A percentile compares a stretch with the other conserved stretches of the same genome.
Evolutionary conservation across 1,140 invertebrate species (phyloP).

Genomic region (Forficula auricularia): DNA sequence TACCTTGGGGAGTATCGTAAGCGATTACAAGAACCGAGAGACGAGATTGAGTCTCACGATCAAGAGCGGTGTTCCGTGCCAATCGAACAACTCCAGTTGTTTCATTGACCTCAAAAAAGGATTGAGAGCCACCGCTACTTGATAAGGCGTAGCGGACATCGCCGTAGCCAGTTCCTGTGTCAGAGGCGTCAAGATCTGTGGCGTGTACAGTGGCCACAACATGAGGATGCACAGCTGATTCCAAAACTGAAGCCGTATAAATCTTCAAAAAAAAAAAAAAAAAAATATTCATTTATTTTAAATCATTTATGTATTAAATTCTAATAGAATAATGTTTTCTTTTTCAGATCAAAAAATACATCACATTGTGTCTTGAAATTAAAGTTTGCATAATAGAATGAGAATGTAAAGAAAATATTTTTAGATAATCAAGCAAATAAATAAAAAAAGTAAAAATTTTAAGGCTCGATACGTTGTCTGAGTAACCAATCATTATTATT

Average conservation of each 20-base stretch:
- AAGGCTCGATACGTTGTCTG: too few species aligned
- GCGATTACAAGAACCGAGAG: slow-evolving; percentile 52
- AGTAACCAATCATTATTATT: too few species aligned
- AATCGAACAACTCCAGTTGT: slow-evolving; percentile 27
- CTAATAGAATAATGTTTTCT: too few species aligned
- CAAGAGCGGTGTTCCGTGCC: slow-evolving; percentile 46
- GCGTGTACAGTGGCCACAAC: slow-evolving; percentile 49
- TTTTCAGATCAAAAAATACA: too few species aligned
- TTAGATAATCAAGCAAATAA: too few species aligned
- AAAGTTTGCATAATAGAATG: too few species aligned
- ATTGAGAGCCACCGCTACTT: slow-evolving; percentile 37
- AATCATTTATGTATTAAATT: background rate
- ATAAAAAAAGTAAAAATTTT: too few species aligned
- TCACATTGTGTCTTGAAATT: too few species aligned
- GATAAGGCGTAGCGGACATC: slow-evolving; percentile 46
- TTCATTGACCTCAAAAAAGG: slow-evolving; percentile 2
- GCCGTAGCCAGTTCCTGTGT: slow-evolving; percentile 43
- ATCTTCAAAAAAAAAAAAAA: slow-evolving; percentile 24
- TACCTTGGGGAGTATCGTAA: slow-evolving; percentile 46
- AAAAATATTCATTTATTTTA: slow-evolving; percentile 5
- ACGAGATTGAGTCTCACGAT: slow-evolving; percentile 52
- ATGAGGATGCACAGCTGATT: slow-evolving; percentile 48
- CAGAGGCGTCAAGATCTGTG: slow-evolving; percentile 46
- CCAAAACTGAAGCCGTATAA: slow-evolving; percentile 49
- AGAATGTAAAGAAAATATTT: too few species aligned